These are phyloP conservation scores for Callionymus lyra DNA, from an alignment of 2,113 vertebrate species.

Conservation along the genomic window DNA sequence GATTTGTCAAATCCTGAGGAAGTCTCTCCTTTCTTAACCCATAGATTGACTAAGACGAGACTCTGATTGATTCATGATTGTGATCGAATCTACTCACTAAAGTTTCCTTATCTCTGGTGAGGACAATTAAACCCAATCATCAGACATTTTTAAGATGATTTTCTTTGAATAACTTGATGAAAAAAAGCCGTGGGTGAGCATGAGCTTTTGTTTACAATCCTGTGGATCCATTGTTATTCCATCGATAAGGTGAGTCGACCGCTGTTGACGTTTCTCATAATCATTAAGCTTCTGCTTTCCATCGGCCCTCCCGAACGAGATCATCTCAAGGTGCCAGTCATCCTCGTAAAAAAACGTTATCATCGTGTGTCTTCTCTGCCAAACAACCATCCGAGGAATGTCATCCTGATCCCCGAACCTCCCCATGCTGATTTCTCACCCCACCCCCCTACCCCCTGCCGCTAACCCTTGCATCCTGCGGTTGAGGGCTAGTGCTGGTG, in stretches of 20 bases:
- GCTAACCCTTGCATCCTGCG: conserved; percentile 53
- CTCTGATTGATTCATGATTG: too few species aligned
- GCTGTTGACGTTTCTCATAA: background rate
- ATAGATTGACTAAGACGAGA: too few species aligned
- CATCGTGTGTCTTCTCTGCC: conserved; percentile 39
- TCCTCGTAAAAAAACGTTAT: conserved; percentile 19
- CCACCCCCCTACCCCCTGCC: conserved; percentile 43
- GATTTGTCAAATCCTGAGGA: too few species aligned
- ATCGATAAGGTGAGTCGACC: background rate
- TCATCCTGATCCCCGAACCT: conserved; percentile 45
- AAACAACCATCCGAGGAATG: conserved; percentile 66
- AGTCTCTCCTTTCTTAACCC: too few species aligned
- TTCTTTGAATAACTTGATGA: too few species aligned
- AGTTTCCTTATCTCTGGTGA: too few species aligned
- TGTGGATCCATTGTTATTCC: conserved; percentile 3
- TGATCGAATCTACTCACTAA: too few species aligned
- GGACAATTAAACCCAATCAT: too few species aligned
- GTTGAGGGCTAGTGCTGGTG: conserved; percentile 53
- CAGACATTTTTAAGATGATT: too few species aligned
- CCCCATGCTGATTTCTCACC: conserved; percentile 36
- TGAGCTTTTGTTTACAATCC: background rate
- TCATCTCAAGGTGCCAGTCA: too few species aligned
- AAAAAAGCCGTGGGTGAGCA: too few species aligned
- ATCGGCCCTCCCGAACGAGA: background rate
- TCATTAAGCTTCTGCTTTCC: conserved; percentile 21